Percentiles rank a stretch among this genome's conserved stretches.
phyloP scores from a whole-genome alignment of 1,140 invertebrate genomes.

The Pseudachorutes palmiensis region DNA sequence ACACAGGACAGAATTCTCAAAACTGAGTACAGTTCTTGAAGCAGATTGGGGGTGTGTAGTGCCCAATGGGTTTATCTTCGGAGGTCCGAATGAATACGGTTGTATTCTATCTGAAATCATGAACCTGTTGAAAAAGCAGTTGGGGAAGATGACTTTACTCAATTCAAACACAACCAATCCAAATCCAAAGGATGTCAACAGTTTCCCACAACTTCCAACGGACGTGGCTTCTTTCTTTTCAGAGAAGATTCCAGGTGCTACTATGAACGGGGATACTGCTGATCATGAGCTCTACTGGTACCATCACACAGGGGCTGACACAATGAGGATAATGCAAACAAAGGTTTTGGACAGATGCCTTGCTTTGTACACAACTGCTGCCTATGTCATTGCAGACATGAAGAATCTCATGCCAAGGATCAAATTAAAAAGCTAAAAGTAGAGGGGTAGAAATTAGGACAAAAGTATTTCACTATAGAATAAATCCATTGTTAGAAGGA shows the following conservation, averaged over 20 bases:
- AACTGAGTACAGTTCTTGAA: slow-evolving; percentile 27
- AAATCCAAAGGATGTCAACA: too few species aligned
- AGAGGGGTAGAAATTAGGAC: too few species aligned
- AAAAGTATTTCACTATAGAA: too few species aligned
- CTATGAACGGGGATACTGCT: too few species aligned
- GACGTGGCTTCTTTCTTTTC: too few species aligned
- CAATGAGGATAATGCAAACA: slow-evolving; percentile 43
- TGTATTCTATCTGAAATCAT: slow-evolving; percentile 59
- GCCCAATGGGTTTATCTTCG: slow-evolving; percentile 56
- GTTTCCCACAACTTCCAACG: too few species aligned
- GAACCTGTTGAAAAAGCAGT: slow-evolving; percentile 42
- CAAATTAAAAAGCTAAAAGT: too few species aligned
- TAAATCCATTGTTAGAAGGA: too few species aligned
- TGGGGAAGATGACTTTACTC: too few species aligned
- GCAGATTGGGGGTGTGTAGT: slow-evolving; percentile 27
- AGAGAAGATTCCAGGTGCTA: too few species aligned
- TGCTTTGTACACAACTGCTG: slow-evolving; percentile 42
- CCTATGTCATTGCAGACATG: slow-evolving; percentile 43
- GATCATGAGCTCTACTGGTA: slow-evolving; percentile 44
- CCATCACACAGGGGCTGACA: slow-evolving; percentile 41
- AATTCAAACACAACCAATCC: too few species aligned
- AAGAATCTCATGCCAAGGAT: slow-evolving; percentile 40
- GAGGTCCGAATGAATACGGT: slow-evolving; percentile 49
- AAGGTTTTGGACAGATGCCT: slow-evolving; percentile 41
- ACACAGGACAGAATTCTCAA: slow-evolving; percentile 52